Percentiles rank a stretch among this genome's conserved stretches.
phyloP scores from a whole-genome alignment of 1,140 invertebrate genomes.

The Cydia strobilella region DNA sequence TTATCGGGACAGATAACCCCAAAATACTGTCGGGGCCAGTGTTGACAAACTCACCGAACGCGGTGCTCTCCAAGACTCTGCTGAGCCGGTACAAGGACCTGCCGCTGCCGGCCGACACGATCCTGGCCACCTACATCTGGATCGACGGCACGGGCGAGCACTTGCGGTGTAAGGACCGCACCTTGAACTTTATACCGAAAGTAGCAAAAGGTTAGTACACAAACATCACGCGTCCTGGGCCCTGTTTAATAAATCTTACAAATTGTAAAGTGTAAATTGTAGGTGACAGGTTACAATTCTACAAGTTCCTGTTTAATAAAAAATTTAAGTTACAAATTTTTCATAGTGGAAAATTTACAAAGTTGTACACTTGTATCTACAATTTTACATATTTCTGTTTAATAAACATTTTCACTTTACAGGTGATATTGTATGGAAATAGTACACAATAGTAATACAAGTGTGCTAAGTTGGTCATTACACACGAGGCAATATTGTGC shows the following conservation, averaged over 20 bases:
- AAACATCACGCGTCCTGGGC: neutral
- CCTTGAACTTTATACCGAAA: conserved; percentile 89
- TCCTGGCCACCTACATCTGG: conserved; percentile 96
- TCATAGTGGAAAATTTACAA: conserved; percentile 4
- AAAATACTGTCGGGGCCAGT: conserved; percentile 73
- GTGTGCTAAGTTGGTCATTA: too few species aligned
- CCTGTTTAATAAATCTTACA: conserved; percentile 6
- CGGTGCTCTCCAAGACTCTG: conserved; percentile 85
- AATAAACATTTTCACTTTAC: conserved; percentile 17
- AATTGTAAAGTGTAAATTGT: too few species aligned
- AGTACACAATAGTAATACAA: too few species aligned
- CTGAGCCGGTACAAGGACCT: conserved; percentile 87
- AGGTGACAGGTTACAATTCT: neutral
- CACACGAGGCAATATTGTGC: too few species aligned
- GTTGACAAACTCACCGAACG: conserved; percentile 74
- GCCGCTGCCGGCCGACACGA: conserved; percentile 87
- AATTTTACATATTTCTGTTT: conserved; percentile 12
- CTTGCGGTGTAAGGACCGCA: conserved; percentile 93
- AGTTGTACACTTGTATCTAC: conserved; percentile 1
- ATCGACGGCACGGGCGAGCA: conserved; percentile 96
- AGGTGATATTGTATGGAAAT: too few species aligned
- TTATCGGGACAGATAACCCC: conserved; percentile 65
- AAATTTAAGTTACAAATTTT: conserved; percentile 1
- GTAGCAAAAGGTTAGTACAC: conserved; percentile 83
- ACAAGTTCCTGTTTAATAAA: conserved; percentile 8